A percentile compares a stretch with the other conserved stretches of the same genome.
Conservation (phyloP, 2,888 invertebrate species). For the Melikaiella ostensackeni region DNA sequence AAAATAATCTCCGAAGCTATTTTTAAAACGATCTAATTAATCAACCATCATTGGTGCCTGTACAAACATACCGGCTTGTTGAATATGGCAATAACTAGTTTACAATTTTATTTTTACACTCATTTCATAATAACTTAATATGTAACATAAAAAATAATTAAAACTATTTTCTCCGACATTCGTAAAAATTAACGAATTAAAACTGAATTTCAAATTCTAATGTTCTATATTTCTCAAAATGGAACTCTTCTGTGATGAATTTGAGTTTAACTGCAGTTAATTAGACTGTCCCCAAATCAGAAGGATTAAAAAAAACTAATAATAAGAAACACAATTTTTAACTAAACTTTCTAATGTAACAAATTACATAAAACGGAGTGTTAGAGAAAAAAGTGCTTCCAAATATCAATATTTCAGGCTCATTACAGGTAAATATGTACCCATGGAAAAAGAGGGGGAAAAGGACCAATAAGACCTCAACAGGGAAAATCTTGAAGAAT, state of each 20-base stretch:
- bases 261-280: too few relatives aligned
- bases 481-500: too few relatives aligned
- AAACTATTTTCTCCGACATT: background rate
- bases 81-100: background rate
- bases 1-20: background rate
- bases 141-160: background rate
- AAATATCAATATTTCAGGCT: too few relatives aligned
- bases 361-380: too few relatives aligned
- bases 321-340: too few relatives aligned
- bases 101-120: background rate
- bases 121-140: background rate
- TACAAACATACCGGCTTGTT: background rate
- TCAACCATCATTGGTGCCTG: background rate
- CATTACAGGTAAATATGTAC: too few relatives aligned
- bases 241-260: background rate
- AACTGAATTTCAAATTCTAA: background rate
- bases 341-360: too few relatives aligned
- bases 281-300: too few relatives aligned
- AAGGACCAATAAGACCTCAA: too few relatives aligned
- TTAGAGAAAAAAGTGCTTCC: too few relatives aligned
- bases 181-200: background rate
- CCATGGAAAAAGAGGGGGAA: too few relatives aligned
- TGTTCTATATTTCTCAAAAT: background rate
- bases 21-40: constrained; percentile 6
- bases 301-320: too few relatives aligned